These are phyloP conservation scores for Rotaria macrura DNA, from an alignment of 2,888 invertebrate species.

Conservation along the genomic window DNA sequence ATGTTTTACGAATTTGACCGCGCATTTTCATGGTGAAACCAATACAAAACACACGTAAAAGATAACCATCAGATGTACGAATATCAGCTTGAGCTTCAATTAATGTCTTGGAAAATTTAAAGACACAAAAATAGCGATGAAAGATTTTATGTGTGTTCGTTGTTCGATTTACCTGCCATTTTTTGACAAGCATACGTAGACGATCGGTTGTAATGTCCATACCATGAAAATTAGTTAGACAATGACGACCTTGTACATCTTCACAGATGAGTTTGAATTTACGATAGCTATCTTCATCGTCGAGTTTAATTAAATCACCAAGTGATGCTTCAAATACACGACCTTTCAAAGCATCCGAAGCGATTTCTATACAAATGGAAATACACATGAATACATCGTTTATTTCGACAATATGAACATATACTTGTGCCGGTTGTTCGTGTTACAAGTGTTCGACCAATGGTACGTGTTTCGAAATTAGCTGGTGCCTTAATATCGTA, in stretches of 20 bases:
- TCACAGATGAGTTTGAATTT: conserved; percentile 95
- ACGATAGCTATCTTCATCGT: conserved; percentile 78
- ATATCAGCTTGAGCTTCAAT: conserved; percentile 95
- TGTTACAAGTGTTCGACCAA: conserved; percentile 96
- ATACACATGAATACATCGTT: background rate
- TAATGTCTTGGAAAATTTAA: conserved; percentile 60
- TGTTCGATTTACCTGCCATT: conserved; percentile 75
- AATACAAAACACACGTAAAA: conserved; percentile 91
- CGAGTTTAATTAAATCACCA: conserved; percentile 84
- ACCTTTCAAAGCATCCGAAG: conserved; percentile 90
- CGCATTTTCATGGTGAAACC: conserved; percentile 95
- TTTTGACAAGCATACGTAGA: conserved; percentile 97
- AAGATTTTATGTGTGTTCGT: too few species aligned
- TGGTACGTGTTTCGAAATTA: conserved; percentile 88
- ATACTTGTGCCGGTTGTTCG: conserved; percentile 76
- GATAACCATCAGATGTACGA: conserved; percentile 91
- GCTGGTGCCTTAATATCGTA: conserved; percentile 98
- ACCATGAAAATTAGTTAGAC: conserved; percentile 96
- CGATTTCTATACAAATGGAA: conserved; percentile 61
- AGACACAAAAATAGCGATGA: too few species aligned
- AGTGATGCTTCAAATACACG: conserved; percentile 95
- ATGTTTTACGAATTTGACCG: conserved; percentile 86
- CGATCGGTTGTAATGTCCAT: conserved; percentile 99
- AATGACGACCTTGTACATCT: conserved; percentile 83
- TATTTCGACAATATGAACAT: conserved; percentile 34